Conservation (phyloP, 2,888 invertebrate genomes). For the Drosophila putrida region DNA sequence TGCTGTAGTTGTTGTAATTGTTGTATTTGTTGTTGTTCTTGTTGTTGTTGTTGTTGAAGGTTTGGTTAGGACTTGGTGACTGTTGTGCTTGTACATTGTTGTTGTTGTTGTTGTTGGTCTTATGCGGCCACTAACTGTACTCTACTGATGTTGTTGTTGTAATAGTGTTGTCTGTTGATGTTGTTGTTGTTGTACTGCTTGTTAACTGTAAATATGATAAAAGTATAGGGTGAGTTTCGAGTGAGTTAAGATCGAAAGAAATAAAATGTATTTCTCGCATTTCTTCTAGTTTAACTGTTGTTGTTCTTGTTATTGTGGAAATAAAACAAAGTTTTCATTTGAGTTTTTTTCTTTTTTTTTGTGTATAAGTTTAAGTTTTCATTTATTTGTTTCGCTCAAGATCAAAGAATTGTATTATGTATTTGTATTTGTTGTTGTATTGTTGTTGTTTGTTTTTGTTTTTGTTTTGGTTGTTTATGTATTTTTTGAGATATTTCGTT, state of each 20-base stretch:
- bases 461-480: conserved; percentile 59
- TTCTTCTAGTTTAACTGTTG: conserved; percentile 18
- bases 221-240: conserved; percentile 70
- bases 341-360: conserved; percentile 67
- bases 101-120: conserved; percentile 59
- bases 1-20: conserved; percentile 42
- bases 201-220: conserved; percentile 75
- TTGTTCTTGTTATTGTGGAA: conserved; percentile 53
- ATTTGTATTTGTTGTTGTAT: conserved; percentile 67
- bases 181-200: conserved; percentile 62
- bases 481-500: conserved; percentile 56
- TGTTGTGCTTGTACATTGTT: conserved; percentile 58
- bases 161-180: conserved; percentile 49
- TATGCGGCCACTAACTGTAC: conserved; percentile 74
- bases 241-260: conserved; percentile 47
- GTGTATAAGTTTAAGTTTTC: conserved; percentile 79
- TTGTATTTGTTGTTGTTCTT: conserved; percentile 43
- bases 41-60: conserved; percentile 44
- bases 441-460: conserved; percentile 57
- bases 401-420: conserved; percentile 77
- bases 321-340: conserved; percentile 76
- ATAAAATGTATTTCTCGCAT: conserved; percentile 23
- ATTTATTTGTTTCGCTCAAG: conserved; percentile 80
- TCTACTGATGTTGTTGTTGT: conserved; percentile 55
- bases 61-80: conserved; percentile 56